Base-by-base conservation (phyloP, 2,113 vertebrate species). In the Redunca redunca region DNA sequence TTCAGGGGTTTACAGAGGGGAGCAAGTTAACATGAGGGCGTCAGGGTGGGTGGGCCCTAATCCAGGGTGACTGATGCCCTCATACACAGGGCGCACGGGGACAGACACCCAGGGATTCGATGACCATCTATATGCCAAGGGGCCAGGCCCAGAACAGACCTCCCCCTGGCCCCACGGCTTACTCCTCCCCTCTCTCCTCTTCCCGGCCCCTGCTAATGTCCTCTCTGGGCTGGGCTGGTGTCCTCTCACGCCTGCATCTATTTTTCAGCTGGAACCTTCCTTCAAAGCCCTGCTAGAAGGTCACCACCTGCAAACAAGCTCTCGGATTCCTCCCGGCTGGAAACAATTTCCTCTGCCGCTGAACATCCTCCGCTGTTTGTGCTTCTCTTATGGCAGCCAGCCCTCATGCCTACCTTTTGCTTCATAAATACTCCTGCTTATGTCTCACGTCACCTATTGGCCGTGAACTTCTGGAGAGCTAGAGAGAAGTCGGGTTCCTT, bases 391-490 rank as follows among this genome's bases (percentile, higher is more conserved):
- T 19, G 23, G 23, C 53, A 28, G 21, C 40, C 53, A 28, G 21
- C 40, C 58, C 83, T 80, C 89, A 17, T 80, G 50, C 53, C 71
- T n/a, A 36, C n/a, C 40, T 91, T 78, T 89, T 9, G 81, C 64
- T 36, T 84, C 57, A 19, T 52, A 67, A 43, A 90, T 25, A 67
- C 53, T 78, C 85, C 77, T 77, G 11, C 33, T 88, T 64, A 60
- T 40, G 40, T 88, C 46, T 89, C 50, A 21, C 12, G 48, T 62
- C 46, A 89, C 36, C 23, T 52, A 23, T 12, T 30, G 23, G 43
- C 53, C 2, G 0, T 26, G 53, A 93, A 67, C 33, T 83, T 91
- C 67, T 15, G 2, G 55, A 95, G 40, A 50, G 17, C 13, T 78
- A 64, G 53, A 81, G 13, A 53, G 19, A 71, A 19, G 58, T 46